Conservation (phyloP, 1,140 invertebrate genomes). For the Ylistrum balloti region DNA sequence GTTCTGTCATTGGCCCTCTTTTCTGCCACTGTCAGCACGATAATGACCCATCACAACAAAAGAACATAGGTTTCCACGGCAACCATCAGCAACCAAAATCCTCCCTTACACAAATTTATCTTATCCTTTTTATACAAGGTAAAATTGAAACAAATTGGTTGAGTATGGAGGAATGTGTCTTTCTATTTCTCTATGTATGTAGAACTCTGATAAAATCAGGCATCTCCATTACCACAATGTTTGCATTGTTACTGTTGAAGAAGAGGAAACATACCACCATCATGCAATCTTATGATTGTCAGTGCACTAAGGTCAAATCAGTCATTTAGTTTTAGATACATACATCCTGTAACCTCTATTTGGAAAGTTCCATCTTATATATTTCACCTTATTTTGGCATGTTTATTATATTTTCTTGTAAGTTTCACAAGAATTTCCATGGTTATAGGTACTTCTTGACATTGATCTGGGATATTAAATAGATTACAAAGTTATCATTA, state of each 20-base stretch:
- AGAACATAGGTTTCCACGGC: slow-evolving; percentile 21
- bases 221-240: not conserved
- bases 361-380: no score
- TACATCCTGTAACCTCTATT: not conserved
- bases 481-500: no score
- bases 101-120: not conserved
- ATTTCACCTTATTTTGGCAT: no score
- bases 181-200: not conserved
- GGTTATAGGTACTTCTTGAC: no score
- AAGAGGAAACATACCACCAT: no score
- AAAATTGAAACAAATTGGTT: not conserved
- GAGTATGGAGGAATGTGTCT: not conserved
- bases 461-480: no score
- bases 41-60: slow-evolving; percentile 18
- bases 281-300: no score
- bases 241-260: not conserved
- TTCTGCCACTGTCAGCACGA: slow-evolving; percentile 14
- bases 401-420: no score
- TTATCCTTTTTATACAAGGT: not conserved
- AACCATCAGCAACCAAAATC: slow-evolving; percentile 19
- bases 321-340: not conserved
- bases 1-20: slow-evolving; percentile 22
- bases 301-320: not conserved
- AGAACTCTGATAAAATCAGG: not conserved
- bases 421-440: no score